Conservation (phyloP, 2,797 vertebrate genomes). For the Cercopithecus hamlyni region DNA sequence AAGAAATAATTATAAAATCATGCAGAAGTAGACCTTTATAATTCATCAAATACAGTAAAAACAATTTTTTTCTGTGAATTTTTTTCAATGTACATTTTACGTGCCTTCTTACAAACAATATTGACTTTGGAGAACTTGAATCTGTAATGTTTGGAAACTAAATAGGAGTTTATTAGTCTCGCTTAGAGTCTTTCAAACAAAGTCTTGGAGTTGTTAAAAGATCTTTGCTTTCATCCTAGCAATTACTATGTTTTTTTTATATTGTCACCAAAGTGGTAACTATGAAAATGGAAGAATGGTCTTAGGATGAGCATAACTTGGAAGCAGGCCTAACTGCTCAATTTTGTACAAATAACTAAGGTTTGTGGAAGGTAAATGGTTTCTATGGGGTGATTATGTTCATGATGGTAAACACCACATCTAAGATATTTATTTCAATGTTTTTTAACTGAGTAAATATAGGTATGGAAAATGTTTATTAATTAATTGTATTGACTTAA, state of each 20-base stretch:
- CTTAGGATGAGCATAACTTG: not conserved
- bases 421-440: not conserved
- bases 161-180: not conserved
- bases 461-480: not conserved
- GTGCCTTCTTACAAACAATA: not conserved
- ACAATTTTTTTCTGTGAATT: not conserved
- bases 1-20: constrained; percentile 40
- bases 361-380: not conserved
- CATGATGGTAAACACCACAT: not conserved
- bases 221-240: not conserved
- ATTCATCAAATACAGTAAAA: not conserved
- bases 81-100: not conserved
- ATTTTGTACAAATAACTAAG: not conserved
- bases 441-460: not conserved
- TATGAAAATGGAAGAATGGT: not conserved
- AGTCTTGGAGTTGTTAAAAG: not conserved
- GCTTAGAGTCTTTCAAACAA: not conserved
- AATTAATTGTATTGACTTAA: not conserved
- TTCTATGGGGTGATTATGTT: not conserved
- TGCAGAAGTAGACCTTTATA: not conserved
- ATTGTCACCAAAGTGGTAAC: not conserved
- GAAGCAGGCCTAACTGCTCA: not conserved
- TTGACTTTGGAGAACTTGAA: constrained; percentile 14
- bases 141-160: not conserved
- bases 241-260: not conserved